Conservation (phyloP, 2,113 vertebrate species). For the Mesocricetus auratus region DNA sequence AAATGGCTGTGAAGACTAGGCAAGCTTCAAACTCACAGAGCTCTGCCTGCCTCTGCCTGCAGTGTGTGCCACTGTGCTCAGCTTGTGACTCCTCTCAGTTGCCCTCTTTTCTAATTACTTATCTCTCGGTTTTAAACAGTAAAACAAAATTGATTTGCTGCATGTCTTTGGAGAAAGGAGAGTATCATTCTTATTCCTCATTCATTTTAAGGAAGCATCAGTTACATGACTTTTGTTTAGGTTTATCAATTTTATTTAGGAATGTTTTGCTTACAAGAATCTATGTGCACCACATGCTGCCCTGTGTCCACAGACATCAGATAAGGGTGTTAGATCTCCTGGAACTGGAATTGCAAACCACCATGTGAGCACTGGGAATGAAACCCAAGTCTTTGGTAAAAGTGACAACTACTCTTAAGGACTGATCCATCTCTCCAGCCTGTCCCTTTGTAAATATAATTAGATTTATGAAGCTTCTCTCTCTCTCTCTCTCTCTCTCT, state of each 20-base stretch:
- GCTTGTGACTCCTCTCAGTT: background rate
- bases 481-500: no score
- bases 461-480: background rate
- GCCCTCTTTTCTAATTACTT: background rate
- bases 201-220: background rate
- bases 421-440: background rate
- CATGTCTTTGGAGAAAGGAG: background rate
- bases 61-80: background rate
- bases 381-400: background rate
- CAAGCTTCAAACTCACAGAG: background rate
- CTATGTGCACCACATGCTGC: background rate
- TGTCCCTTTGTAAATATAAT: background rate
- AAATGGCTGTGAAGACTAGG: background rate
- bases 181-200: background rate
- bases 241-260: background rate
- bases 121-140: background rate
- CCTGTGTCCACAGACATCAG: background rate
- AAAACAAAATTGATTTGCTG: background rate
- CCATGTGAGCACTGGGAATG: background rate
- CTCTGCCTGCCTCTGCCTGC: background rate
- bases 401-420: background rate
- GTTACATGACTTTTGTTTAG: background rate
- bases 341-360: background rate
- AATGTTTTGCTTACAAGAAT: background rate
- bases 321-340: no score